These are phyloP conservation scores for Cariama cristata DNA, from an alignment of 2,113 vertebrate genomes.

Conservation along the genomic window DNA sequence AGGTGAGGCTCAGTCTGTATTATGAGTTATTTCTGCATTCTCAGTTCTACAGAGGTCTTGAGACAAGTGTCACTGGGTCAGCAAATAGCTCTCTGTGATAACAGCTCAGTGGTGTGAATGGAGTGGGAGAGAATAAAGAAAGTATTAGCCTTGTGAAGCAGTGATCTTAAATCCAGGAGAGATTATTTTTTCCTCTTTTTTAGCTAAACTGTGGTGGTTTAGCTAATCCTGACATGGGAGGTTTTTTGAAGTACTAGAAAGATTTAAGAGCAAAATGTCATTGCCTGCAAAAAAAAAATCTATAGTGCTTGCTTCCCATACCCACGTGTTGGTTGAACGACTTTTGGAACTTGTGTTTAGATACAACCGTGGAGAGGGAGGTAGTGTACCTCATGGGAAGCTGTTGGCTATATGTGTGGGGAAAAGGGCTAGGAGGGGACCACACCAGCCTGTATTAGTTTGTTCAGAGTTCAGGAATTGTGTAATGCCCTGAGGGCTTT, in stretches of 20 bases:
- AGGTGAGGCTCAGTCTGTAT: background rate
- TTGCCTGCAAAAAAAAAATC: background rate
- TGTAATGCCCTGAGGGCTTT: background rate
- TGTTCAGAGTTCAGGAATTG: background rate
- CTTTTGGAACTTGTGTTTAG: background rate
- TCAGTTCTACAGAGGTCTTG: background rate
- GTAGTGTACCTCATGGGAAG: background rate
- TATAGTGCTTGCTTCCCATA: rapidly evolving
- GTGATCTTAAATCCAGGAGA: background rate
- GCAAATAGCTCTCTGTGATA: background rate
- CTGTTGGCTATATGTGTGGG: rapidly evolving
- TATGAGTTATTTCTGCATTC: background rate
- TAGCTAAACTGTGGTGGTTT: background rate
- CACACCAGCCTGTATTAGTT: background rate
- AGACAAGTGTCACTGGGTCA: background rate
- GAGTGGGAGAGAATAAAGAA: background rate
- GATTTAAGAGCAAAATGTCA: background rate
- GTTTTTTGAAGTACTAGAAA: background rate
- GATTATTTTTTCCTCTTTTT: background rate
- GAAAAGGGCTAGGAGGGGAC: background rate
- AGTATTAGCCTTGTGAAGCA: background rate
- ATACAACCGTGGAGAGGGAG: background rate
- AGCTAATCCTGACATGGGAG: background rate
- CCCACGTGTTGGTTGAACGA: rapidly evolving
- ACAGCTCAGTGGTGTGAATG: background rate